phyloP scores from a whole-genome alignment of 2,888 invertebrate species.

The Sarcophaga caerulescens region DNA sequence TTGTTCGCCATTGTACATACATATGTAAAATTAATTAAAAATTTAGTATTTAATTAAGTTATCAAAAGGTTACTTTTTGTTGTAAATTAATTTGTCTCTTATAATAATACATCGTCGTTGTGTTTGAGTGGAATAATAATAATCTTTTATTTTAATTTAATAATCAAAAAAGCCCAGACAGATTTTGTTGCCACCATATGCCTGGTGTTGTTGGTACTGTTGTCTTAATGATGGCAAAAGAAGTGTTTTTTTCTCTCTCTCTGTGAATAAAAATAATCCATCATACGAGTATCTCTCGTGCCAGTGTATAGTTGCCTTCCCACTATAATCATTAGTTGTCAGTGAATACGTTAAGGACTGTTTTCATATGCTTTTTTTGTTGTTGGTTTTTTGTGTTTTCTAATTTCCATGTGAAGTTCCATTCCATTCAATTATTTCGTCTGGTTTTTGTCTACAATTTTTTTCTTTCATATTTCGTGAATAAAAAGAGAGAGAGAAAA shows the following conservation, averaged over 20 bases:
- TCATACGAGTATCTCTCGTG: background rate
- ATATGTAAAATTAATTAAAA: too few relatives aligned
- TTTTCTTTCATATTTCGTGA: background rate
- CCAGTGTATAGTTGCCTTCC: background rate
- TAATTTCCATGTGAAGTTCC: slow-evolving; percentile 17
- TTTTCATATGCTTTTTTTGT: background rate
- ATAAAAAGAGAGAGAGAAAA: too few relatives aligned
- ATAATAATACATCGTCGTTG: too few relatives aligned
- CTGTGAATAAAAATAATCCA: background rate
- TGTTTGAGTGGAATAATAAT: too few relatives aligned
- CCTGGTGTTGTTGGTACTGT: background rate
- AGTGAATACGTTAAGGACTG: background rate
- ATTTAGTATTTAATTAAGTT: too few relatives aligned
- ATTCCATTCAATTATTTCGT: slow-evolving; percentile 29
- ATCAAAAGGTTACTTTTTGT: too few relatives aligned
- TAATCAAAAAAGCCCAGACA: background rate
- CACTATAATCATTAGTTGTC: slow-evolving; percentile 21
- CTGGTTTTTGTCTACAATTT: slow-evolving; percentile 15
- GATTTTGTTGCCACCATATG: background rate
- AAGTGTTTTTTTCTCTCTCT: background rate
- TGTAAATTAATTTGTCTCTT: too few relatives aligned
- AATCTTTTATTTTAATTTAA: background rate
- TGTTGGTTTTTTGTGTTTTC: background rate
- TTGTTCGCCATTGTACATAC: too few relatives aligned
- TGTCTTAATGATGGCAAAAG: background rate